Base-by-base conservation (phyloP, 2,888 invertebrate species). In the Ypsolopha scabrella region DNA sequence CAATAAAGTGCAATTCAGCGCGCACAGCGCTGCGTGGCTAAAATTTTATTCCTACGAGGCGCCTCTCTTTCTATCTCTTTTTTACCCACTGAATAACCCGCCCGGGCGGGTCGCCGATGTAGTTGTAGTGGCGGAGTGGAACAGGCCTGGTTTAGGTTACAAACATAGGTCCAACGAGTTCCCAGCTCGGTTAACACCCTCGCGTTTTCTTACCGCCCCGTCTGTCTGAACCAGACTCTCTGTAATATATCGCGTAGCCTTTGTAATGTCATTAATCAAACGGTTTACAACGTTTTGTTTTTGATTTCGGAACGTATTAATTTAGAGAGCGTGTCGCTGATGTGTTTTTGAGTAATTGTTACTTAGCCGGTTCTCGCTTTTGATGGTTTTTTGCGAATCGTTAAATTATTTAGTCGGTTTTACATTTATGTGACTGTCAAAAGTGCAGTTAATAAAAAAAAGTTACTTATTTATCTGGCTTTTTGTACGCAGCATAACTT, bases 261-360 rank as follows among this genome's bases (percentile, higher is more conserved):
- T 78, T 81, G 79, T 81, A 68, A 74, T 64, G 54, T 66, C 70
- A 83, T 83, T 83, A 82, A 83, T 83, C 82, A 70, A 59, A 33
- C 68, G 67, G 24, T 11, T 46, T 41, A 33, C 58, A 64, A n/a
- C 59, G 64, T 65, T 70, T 76, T 73, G 78, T 72, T 76, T 75
- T 49, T 52, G 52, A 49, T 43, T 52, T 38, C 6, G n/a, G 41
- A 45, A n/a, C 38, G 44, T 49, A 49, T 52, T 52, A 44, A 45
- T 51, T 47, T 47, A 51, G 41, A 39, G 37, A 45, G 43, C 37
- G 14, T 51, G 11, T 44, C 11, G 9, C n/a, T n/a, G 41, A 14
- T 14, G 43, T 43, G 14, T 13, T 43, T 43, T 38, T 38, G 38
- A 38, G 38, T 38, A 38, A 38, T 38, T 38, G 38, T 38, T 38